These are phyloP conservation scores for Ctenosaura bakeri DNA, from an alignment of 2,797 vertebrate genomes.

Conservation along the genomic window DNA sequence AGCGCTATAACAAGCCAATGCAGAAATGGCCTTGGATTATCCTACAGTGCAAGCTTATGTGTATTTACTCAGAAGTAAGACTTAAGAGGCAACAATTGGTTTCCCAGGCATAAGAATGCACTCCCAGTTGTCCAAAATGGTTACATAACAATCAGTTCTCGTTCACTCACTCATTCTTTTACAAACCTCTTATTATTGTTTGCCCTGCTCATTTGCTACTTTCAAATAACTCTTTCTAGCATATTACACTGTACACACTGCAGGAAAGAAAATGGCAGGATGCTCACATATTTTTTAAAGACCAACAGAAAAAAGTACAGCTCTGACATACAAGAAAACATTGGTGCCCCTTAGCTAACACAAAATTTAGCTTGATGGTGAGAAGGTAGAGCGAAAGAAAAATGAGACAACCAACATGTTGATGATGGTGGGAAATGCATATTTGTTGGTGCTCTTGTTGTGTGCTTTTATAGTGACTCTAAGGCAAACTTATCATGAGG, in stretches of 20 bases:
- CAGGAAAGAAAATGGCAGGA: background rate
- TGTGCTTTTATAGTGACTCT: no score
- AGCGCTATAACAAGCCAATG: no score
- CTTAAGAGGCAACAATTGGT: background rate
- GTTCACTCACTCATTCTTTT: constrained; percentile 40
- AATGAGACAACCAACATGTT: background rate
- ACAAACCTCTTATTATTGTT: background rate
- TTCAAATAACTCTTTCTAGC: constrained; percentile 45
- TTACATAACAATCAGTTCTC: no score
- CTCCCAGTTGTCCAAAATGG: constrained; percentile 16
- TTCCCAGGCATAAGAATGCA: background rate
- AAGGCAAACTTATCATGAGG: no score
- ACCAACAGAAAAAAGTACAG: background rate
- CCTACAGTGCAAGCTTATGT: background rate
- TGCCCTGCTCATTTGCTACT: constrained; percentile 28
- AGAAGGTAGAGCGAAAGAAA: background rate
- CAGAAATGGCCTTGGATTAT: constrained; percentile 70
- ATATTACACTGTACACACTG: background rate
- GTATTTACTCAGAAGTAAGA: background rate
- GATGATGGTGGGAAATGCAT: background rate
- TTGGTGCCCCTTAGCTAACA: background rate
- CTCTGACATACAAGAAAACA: rapidly evolving
- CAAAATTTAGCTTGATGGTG: background rate
- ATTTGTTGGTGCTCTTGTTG: no score
- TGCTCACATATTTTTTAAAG: constrained; percentile 37